Evolutionary conservation across 2,113 vertebrate species (phyloP), one percentile per base, ranked within the genome.

Genomic region (Gymnogyps californianus): DNA sequence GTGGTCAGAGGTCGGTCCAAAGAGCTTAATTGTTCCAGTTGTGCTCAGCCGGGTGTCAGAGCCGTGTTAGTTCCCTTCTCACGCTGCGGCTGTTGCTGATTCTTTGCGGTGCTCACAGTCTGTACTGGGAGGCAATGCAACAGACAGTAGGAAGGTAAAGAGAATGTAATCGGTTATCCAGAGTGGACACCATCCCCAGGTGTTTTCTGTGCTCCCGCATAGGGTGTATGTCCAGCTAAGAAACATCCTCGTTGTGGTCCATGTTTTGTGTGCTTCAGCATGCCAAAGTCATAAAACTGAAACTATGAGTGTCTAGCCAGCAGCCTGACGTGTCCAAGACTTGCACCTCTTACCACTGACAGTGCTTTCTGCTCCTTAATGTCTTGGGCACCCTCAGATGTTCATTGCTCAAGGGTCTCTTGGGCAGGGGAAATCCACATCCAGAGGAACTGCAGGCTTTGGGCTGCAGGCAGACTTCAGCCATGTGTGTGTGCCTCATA

Each of bases 401-500:
- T 36, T 65, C 36, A 0, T 36, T 70, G 59, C 40, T 81, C 1
- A 13, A 9, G 17, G 29, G 11, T 52, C 11, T 16, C 13, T 44
- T 22, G 36, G 28, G 13, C 4, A 2, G 40, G 64, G 11, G n/a
- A 55, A 64, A 21, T 34, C 13, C 7, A 6, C 15, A 19, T 42
- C 7, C 31, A 8, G 17, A 32, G 34, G 17, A 32, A 34, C 9
- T 19, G 64, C 51, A 54, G 34, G 9, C 62, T 83, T 67, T 59
- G 62, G 18, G 31, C 40, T 87, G 49, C 55, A 44, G 40, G 32
- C 62, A 40, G 78, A 21, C 38, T 26, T 44, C 59, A 29, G 54
- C 46, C 7, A 0, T 7, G 13, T 29, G 69, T 46, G 38, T 0
- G 0, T 25, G 69, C 51, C 25, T 51, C 13, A 0, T 7, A 19